Evolutionary conservation across 1,140 invertebrate genomes (phyloP).

Genomic region (Drosophila fuyamai): DNA sequence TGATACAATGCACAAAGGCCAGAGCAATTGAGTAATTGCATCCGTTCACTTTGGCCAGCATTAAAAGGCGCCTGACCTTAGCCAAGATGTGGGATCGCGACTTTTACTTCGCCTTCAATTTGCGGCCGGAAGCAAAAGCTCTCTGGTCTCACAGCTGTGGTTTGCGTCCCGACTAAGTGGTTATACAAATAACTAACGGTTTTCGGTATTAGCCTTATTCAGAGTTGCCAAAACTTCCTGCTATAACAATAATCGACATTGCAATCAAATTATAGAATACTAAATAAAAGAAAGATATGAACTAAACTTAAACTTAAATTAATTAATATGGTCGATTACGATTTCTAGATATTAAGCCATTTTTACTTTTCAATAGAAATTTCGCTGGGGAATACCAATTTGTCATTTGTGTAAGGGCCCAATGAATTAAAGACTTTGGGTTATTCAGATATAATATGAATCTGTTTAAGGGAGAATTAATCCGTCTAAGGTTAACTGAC

Average conservation of each 20-base stretch:
- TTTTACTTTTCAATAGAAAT: too few species aligned
- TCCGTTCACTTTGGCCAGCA: slow-evolving; percentile 69
- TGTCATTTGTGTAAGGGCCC: not conserved
- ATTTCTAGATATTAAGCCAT: too few species aligned
- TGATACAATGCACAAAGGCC: slow-evolving; percentile 53
- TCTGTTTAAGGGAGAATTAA: too few species aligned
- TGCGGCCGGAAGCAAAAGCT: slow-evolving; percentile 38
- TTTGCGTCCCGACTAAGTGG: slow-evolving; percentile 17
- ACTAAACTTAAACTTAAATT: too few species aligned
- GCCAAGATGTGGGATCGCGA: slow-evolving; percentile 55
- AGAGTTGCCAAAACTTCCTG: not conserved
- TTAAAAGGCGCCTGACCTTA: slow-evolving; percentile 49
- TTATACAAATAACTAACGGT: slow-evolving; percentile 12
- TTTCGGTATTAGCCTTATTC: not conserved
- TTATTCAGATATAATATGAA: too few species aligned
- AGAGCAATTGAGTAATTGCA: slow-evolving; percentile 61
- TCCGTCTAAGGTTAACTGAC: too few species aligned
- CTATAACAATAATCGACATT: not conserved
- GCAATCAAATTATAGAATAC: too few species aligned
- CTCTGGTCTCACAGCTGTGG: not conserved
- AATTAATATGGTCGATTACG: too few species aligned
- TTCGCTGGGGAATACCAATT: not conserved
- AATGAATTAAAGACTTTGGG: too few species aligned
- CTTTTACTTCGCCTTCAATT: slow-evolving; percentile 30
- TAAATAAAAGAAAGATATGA: too few species aligned